Base-by-base conservation (phyloP, 2,888 invertebrate species). In the Apoda limacodes region DNA sequence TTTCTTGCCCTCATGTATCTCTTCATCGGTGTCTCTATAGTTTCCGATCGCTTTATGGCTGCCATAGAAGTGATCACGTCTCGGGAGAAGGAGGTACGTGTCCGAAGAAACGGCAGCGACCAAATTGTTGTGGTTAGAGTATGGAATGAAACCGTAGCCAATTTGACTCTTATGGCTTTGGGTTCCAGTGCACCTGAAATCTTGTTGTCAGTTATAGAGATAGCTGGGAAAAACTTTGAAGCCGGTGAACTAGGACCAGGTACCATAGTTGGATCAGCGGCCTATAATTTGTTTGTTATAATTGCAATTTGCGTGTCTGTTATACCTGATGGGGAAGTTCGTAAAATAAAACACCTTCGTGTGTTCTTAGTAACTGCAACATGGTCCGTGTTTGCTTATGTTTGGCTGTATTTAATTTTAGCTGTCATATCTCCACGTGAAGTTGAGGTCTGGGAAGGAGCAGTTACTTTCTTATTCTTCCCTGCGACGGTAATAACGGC, bases 61-160 rank as follows among this genome's bases (percentile, higher is more conserved):
- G 92, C 98, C 52, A 99, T 99, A 64, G 99, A 99, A 84, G 97
- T 96, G 46, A 99, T 99, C 66, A 99, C 98, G 30, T 97, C 98
- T 1, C 91, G 96, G 65, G 98, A 99, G 68, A 92, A 94, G 53
- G 95, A 96, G 68, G 90, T 99, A 55, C 88, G 90, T 52, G 90
- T 99, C 37, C 92, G 93, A 55, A 90, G 92, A 44, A 88, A 92
- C 42, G 92, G 92, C 54, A 93, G 94, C 39, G 93, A 94, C 39
- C 93, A 95, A 57, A 91, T 93, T 47, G 84, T 98, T 23, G 90
- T 90, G 28, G 98, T 99, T 9, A 85, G 98, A 35, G 92, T 99
- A 35, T 99, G 99, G 99, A 99, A 99, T 72, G 98, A 98, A 68
- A 98, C 99, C 2, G 98, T 99, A 23, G 98, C 98, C 42, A 99